Conservation (phyloP, 2,888 invertebrate genomes). For the Aphodius granarius region DNA sequence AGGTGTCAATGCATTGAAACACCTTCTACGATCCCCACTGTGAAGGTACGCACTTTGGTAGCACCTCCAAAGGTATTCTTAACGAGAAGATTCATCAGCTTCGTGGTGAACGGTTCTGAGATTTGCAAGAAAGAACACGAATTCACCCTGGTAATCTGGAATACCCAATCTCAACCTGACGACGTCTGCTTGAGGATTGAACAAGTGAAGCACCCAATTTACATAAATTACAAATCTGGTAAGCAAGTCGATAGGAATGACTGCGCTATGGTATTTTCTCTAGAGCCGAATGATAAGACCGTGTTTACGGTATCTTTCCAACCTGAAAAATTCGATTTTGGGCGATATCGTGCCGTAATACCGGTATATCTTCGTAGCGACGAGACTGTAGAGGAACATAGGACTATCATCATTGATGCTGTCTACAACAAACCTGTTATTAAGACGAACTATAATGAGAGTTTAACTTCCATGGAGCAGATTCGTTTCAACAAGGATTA, state of each 20-base stretch:
- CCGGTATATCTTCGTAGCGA: not conserved
- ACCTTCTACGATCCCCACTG: not conserved
- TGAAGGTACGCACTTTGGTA: not conserved
- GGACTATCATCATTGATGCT: not conserved
- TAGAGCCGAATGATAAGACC: not conserved
- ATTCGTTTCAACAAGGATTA: too few relatives aligned
- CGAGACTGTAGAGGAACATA: not conserved
- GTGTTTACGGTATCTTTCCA: not conserved
- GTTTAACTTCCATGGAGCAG: too few relatives aligned
- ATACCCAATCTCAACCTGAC: not conserved
- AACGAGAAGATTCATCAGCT: not conserved
- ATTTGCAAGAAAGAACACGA: too few relatives aligned
- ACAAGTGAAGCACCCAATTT: not conserved
- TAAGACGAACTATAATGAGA: too few relatives aligned
- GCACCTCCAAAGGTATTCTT: not conserved
- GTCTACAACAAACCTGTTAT: not conserved
- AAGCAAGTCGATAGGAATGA: not conserved
- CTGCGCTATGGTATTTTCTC: not conserved
- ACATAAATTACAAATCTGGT: not conserved
- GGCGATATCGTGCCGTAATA: not conserved
- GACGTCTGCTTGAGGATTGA: conserved; percentile 1
- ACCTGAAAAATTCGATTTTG: not conserved
- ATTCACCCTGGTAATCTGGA: not conserved
- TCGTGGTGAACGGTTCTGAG: not conserved
- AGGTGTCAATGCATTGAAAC: not conserved